Conservation (phyloP, 1,140 invertebrate genomes). For the Polyergus mexicanus region DNA sequence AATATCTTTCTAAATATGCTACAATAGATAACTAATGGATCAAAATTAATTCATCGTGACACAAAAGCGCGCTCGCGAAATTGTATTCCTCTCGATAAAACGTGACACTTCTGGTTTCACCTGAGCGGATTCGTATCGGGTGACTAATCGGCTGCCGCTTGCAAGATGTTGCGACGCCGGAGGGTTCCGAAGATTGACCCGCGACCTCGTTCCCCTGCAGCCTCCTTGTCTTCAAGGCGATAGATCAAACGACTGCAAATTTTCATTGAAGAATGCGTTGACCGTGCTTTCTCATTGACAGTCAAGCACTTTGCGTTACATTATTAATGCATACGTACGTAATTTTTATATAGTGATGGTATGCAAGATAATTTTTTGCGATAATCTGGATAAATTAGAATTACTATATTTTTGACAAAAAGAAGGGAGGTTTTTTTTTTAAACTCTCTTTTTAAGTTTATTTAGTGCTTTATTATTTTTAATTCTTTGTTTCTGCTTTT, state of each 20-base stretch:
- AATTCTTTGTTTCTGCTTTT: not conserved
- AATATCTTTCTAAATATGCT: too few relatives aligned
- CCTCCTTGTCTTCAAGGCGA: conserved; percentile 31
- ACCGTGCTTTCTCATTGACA: not conserved
- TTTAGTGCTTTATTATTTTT: not conserved
- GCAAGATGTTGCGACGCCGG: conserved; percentile 78
- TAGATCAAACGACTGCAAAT: conserved; percentile 23
- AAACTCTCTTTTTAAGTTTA: not conserved
- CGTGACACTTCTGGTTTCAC: conserved; percentile 78
- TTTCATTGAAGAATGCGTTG: conserved; percentile 45
- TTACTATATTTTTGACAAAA: not conserved
- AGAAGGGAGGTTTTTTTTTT: not conserved
- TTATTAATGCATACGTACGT: not conserved
- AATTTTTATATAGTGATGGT: not conserved
- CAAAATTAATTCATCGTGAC: conserved; percentile 8
- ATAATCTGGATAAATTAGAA: not conserved
- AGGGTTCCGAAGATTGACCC: conserved; percentile 30
- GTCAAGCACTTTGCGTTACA: not conserved
- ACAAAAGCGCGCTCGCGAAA: conserved; percentile 36
- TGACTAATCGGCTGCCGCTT: conserved; percentile 79
- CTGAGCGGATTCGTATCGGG: conserved; percentile 76
- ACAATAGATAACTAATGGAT: too few relatives aligned
- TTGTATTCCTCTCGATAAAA: conserved; percentile 70
- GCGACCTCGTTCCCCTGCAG: conserved; percentile 26
- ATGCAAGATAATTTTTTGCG: not conserved